Conservation (phyloP, 2,888 invertebrate genomes). For the Agrochola lychnidis region DNA sequence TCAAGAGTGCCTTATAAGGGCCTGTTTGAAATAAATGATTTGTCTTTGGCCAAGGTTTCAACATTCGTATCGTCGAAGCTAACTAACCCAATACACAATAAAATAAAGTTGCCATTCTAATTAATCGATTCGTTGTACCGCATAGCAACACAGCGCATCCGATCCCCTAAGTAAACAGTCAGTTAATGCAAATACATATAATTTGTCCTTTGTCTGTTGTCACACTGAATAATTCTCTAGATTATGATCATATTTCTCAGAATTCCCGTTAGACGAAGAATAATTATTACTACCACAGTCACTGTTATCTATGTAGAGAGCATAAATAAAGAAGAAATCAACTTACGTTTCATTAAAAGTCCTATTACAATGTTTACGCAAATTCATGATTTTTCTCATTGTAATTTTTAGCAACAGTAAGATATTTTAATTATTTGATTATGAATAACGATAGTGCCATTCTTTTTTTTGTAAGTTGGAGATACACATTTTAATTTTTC, state of each 20-base stretch:
- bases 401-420: no score
- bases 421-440: no score
- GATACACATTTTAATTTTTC: no score
- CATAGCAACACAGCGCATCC: constrained; percentile 40
- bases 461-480: no score
- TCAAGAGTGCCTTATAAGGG: no score
- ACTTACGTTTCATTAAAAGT: background rate
- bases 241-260: background rate
- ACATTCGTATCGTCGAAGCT: background rate
- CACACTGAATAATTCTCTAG: constrained; percentile 20
- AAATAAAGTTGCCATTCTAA: constrained; percentile 42
- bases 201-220: constrained; percentile 41
- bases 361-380: no score
- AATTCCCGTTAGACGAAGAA: background rate
- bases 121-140: constrained; percentile 36
- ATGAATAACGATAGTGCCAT: no score
- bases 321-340: background rate
- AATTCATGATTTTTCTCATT: no score
- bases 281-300: background rate
- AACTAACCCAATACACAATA: background rate
- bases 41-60: background rate
- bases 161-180: constrained; percentile 58
- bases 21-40: no score
- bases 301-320: background rate
- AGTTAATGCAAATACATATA: constrained; percentile 54